Evolutionary conservation across 1,140 invertebrate species (phyloP).

Genomic region (Achroia grisella): DNA sequence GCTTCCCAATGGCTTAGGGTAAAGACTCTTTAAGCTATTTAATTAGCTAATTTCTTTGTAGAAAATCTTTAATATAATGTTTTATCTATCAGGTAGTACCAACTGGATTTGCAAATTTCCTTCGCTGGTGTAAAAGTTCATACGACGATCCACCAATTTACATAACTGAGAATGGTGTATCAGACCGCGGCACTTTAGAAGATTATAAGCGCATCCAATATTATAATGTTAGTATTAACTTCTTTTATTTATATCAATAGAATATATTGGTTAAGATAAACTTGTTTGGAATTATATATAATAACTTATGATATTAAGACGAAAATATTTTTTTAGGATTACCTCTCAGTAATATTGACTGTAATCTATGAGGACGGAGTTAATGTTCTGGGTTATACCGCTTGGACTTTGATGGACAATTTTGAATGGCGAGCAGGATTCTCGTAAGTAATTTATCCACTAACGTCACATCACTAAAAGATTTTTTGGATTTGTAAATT

Average conservation of each 20-base stretch:
- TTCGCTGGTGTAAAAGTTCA: constrained; percentile 74
- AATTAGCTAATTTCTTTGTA: no score
- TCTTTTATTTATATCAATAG: neutral
- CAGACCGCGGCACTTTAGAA: constrained; percentile 58
- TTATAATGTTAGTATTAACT: constrained; percentile 61
- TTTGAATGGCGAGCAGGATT: constrained; percentile 83
- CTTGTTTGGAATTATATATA: no score
- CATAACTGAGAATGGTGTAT: constrained; percentile 79
- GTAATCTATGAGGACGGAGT: constrained; percentile 77
- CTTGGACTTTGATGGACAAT: constrained; percentile 86
- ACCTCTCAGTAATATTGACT: constrained; percentile 77
- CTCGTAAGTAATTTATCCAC: constrained; percentile 54
- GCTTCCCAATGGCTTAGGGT: constrained; percentile 70
- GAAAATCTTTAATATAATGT: no score
- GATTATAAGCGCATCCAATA: constrained; percentile 72
- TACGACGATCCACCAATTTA: constrained; percentile 76
- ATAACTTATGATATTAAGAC: no score
- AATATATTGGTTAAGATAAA: no score
- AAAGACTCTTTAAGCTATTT: constrained; percentile 4
- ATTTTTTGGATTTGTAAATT: no score
- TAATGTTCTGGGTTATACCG: constrained; percentile 81
- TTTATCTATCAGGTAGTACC: constrained; percentile 64
- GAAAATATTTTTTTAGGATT: constrained; percentile 50
- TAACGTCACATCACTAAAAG: no score
- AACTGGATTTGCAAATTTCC: constrained; percentile 74